Evolutionary conservation across 2,888 invertebrate genomes (phyloP).

Genomic region (Griposia aprilina): DNA sequence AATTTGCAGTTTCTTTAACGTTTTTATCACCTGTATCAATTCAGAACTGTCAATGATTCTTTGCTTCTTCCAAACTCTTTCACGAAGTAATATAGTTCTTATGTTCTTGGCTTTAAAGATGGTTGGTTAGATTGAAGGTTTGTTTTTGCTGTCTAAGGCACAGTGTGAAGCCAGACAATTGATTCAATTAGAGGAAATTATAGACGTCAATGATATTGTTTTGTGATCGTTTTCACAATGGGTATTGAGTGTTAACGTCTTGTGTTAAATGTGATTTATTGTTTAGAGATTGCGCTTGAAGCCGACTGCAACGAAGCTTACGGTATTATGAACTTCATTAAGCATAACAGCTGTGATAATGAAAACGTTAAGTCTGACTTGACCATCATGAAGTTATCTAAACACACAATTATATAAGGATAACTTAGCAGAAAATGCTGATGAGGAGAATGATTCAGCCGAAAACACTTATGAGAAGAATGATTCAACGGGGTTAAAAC

Average conservation of each 20-base stretch:
- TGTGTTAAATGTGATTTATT: conserved; percentile 43
- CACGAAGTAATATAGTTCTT: conserved; percentile 12
- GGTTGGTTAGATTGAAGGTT: neutral
- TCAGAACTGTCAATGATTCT: conserved; percentile 28
- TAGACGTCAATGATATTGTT: conserved; percentile 65
- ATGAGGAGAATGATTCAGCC: conserved; percentile 11
- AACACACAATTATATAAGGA: conserved; percentile 17
- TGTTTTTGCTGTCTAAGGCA: conserved; percentile 36
- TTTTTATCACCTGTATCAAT: conserved; percentile 51
- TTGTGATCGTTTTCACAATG: conserved; percentile 51
- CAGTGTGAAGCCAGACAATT: conserved; percentile 67
- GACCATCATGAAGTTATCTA: neutral
- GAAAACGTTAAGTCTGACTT: neutral
- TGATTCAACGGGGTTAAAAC: conserved; percentile 8
- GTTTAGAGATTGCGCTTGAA: conserved; percentile 19
- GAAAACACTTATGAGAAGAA: conserved; percentile 13
- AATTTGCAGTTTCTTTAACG: conserved; percentile 36
- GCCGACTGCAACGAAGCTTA: conserved; percentile 7
- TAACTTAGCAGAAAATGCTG: neutral
- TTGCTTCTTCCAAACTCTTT: neutral
- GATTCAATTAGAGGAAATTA: conserved; percentile 71
- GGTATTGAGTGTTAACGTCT: conserved; percentile 38
- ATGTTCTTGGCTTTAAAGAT: neutral
- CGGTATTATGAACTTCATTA: neutral
- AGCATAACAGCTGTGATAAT: neutral